Percentiles rank a stretch among this genome's conserved stretches.
phyloP scores from a whole-genome alignment of 53 echinoderm and acorn worm species.

The Arbacia lixula region DNA sequence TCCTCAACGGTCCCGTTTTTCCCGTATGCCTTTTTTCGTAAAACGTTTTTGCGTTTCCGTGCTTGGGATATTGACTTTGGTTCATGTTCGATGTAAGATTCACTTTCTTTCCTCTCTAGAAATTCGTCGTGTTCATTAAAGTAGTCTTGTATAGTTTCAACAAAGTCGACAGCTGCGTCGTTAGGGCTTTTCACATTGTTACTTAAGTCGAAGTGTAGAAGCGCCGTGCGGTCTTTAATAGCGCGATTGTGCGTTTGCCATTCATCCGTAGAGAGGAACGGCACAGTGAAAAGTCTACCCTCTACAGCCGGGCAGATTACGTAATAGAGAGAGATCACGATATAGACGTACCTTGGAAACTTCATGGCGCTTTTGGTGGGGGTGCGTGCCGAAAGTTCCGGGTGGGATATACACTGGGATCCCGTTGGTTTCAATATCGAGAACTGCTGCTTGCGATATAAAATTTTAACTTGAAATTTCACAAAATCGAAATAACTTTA shows the following conservation, averaged over 20 bases:
- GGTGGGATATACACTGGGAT: not conserved
- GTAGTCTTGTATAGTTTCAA: not conserved
- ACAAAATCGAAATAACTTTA: not conserved
- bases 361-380: not conserved
- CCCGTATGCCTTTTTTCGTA: not conserved
- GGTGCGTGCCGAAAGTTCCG: not conserved
- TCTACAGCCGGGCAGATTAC: not conserved
- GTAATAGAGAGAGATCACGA: not conserved
- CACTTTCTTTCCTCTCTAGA: not conserved
- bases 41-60: conserved; percentile 38
- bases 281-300: conserved; percentile 8
- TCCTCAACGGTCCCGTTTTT: conserved; percentile 29
- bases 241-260: not conserved
- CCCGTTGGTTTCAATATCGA: not conserved
- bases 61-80: conserved; percentile 31
- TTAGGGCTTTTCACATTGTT: not conserved
- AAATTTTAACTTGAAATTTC: too few relatives aligned
- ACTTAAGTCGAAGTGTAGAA: not conserved
- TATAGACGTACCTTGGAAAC: not conserved
- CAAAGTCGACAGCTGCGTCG: conserved; percentile 11
- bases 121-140: conserved; percentile 12
- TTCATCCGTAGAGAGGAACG: not conserved
- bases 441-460: not conserved
- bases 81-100: conserved; percentile 19
- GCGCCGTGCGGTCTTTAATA: not conserved